A percentile compares a stretch with the other conserved stretches of the same genome.
These are phyloP conservation scores for Lophotis ruficrista DNA, from an alignment of 2,113 vertebrate genomes.

Conservation along the genomic window DNA sequence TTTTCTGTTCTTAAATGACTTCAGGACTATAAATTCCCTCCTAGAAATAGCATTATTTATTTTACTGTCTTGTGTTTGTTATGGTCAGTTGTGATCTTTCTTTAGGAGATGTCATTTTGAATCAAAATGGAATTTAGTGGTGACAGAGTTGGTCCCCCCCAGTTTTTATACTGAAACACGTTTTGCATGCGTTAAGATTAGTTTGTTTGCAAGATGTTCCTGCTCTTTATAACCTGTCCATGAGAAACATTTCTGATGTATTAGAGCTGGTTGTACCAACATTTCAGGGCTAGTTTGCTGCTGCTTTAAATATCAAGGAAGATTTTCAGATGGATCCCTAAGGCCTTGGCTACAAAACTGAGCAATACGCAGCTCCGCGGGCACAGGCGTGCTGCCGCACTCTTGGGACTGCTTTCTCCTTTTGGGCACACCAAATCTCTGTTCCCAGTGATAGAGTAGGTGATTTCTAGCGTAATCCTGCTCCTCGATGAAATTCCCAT, in stretches of 20 bases:
- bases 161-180: background rate
- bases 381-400: background rate
- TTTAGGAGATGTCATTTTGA: conserved; percentile 25
- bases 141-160: background rate
- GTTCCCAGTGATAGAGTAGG: conserved; percentile 11
- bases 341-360: conserved; percentile 37
- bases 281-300: conserved; percentile 40
- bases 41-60: conserved; percentile 57
- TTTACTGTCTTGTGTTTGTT: conserved; percentile 40
- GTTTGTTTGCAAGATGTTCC: background rate
- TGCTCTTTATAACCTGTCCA: background rate
- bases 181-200: background rate
- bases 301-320: conserved; percentile 51
- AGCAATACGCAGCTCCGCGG: background rate
- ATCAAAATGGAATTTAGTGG: conserved; percentile 12
- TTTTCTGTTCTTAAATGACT: conserved; percentile 59
- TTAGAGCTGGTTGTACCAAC: background rate
- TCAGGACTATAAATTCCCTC: conserved; percentile 65
- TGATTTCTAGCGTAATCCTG: background rate
- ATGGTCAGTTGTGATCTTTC: conserved; percentile 20
- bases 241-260: background rate
- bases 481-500: background rate
- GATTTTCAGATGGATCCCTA: conserved; percentile 7
- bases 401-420: background rate
- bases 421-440: background rate